Base-by-base conservation (phyloP, 2,113 vertebrate species). In the Lepus americanus region DNA sequence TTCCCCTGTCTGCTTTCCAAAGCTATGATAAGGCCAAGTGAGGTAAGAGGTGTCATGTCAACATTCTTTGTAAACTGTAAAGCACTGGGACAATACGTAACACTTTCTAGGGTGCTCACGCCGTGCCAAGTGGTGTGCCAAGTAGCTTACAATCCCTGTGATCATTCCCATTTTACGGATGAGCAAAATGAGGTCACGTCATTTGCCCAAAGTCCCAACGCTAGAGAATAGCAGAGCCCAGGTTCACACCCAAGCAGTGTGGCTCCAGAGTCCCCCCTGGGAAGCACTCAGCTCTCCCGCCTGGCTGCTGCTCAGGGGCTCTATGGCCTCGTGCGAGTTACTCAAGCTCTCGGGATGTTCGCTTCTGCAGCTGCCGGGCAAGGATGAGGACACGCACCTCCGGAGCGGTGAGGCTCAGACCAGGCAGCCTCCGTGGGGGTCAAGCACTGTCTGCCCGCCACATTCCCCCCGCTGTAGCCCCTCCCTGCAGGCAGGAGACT, bases 351-450 rank as follows among this genome's bases (percentile, higher is more conserved):
- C 12, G 13, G 44, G 44, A 25, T 4, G 55, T 72, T 70, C 67
- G 61, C 89, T 81, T 22, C 63, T 16, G 44, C 11, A n/a, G 44
- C 33, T 29, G 3, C 0, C 25, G 29, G 16, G 74, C 1, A n/a
- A 19, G 13, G 12, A 9, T 0, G 27, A 1, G 0, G 7, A 14
- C 0, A 2, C 0, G 25, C 9, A 4, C 29, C 53, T 66, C 73
- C 55, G 67, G 59, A 82, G 27, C 11, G 1, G 16, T 14, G 72
- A 89, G 87, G 69, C 9, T 6, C 3, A 16, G 44, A 14, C 13
- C 44, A 31, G 14, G 9, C 0, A 25, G 61, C 14, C 53, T 72
- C 31, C 20, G 55, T 16, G 19, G 11, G 1, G 3, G 49, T 5
- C 77, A 80, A 33, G 10, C 44, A 49, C 5, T 23, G 23, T n/a